Percentiles rank a stretch among this genome's conserved stretches.
Evolutionary conservation across 92 coral and sea anemone genomes (phyloP).

Genomic region (Porites lobata): DNA sequence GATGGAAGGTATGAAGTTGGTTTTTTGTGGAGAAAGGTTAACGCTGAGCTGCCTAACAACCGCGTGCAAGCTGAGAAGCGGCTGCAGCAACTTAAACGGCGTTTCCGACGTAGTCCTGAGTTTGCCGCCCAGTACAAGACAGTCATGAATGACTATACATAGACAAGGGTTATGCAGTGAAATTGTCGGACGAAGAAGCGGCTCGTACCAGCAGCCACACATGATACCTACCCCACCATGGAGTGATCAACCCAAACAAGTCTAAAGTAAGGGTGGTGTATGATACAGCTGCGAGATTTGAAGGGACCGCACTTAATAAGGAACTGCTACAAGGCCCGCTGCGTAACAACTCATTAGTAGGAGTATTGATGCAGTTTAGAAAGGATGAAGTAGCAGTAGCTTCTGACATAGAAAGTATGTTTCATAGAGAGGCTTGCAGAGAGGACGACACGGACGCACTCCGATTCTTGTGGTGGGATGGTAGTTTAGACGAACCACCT

Average conservation of each 20-base stretch:
- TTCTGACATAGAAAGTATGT: neutral
- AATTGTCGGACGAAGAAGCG: slow-evolving; percentile 36
- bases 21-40: neutral
- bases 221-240: no score
- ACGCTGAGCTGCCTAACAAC: no score
- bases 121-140: no score
- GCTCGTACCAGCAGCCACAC: slow-evolving; percentile 5
- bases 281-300: neutral
- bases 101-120: neutral
- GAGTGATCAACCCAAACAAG: no score
- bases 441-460: slow-evolving; percentile 7
- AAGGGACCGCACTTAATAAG: slow-evolving; percentile 7
- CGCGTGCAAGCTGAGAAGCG: no score
- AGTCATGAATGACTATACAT: no score
- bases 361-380: slow-evolving; percentile 58
- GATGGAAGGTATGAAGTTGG: slow-evolving; percentile 50
- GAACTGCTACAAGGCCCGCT: slow-evolving; percentile 57
- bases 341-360: slow-evolving; percentile 42
- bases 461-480: slow-evolving; percentile 58
- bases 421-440: neutral
- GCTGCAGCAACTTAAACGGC: no score
- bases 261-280: no score
- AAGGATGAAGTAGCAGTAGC: slow-evolving; percentile 53
- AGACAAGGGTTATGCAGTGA: slow-evolving; percentile 20
- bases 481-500: neutral